Evolutionary conservation across 2,888 invertebrate genomes (phyloP), one percentile per base, ranked within the genome.

Genomic region (Tetragonula carbonaria): DNA sequence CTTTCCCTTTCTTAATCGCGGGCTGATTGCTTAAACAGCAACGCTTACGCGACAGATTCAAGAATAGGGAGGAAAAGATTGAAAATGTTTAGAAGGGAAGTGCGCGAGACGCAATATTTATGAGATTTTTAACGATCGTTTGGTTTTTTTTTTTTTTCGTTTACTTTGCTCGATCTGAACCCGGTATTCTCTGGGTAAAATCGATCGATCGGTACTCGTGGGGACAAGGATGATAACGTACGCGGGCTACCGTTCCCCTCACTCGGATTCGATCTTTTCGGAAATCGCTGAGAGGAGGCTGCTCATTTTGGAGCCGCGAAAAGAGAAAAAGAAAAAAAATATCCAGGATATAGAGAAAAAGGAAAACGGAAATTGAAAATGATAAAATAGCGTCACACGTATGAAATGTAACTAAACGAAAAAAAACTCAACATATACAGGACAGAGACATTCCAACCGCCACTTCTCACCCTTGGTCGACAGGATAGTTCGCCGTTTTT

Each of bases 361-460:
- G 38, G 23, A 71, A 55, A 53, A 75, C 50, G 67, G 33, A 59
- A 66, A 45, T 18, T 18, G 16, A 28, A 6, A 21, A 21, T 38
- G 57, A 28, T 45, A 50, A 68, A 50, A 33, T 55, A 62, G n/a
- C 59, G 23, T 71, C 57, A 57, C 23, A 53, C 67, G 78, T 78
- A 85, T 67, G 74, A 3, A 33, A 82, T 83, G 77, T 59, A 62
- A 84, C 74, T 71, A 81, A 86, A 74, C 16, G 66, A 33, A 68
- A 53, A 38, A 38, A 14, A 82, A 73, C 62, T 80, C 83, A 83
- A 84, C 72, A 86, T 84, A 88, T 87, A 90, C 90, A 89, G 90
- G 65, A 92, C 90, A 92, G 90, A 92, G 90, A 94, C 94, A 94
- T 94, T 94, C 94, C 94, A 94, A 90, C 92, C 92, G 87, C 89